Evolutionary conservation across 2,888 invertebrate species (phyloP), one percentile per base, ranked within the genome.

Genomic region (Andrena minutula): DNA sequence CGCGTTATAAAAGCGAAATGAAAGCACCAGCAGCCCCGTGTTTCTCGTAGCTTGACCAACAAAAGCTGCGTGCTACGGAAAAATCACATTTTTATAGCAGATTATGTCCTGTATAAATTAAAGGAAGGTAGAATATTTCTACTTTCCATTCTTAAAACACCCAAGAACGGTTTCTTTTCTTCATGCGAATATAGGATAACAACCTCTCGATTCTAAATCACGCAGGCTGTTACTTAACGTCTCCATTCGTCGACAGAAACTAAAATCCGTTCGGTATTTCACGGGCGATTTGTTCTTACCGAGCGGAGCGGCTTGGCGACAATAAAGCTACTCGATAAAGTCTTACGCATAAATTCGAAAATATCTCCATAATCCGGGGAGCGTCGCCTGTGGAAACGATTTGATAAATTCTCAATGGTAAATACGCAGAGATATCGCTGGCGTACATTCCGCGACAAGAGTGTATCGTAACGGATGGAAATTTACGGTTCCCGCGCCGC

Each of bases 361-460:
- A 49, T 47, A 74, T 60, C 49, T 49, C 51, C 49, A 49, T 74
- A 74, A 66, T 68, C 75, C 32, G 20, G 3, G 26, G 30, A 41
- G 20, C 53, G 60, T 61, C 20, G 23, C 6, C 41, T 49, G 30
- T 26, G 10, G 47, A 53, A 72, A 61, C 58, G 32, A 6, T 60
- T 49, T 32, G 58, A 65, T 66, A 72, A 72, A 72, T 72, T 56
- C 64, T 6, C 47, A 41, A 3, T 23, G 30, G 30, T 51, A 61
- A 60, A 47, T 20, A 68, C 32, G 16, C 1, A 6, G 32, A 49
- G 32, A 23, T 35, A 75, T 60, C 26, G n/a, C 7, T 0, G 16
- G 56, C 65, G 28, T 47, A 30, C 23, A 20, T 7, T 16, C 23
- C 8, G 1, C n/a, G 53, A 68, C 28, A 51, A 7, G 16, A 41